phyloP scores from a whole-genome alignment of 2,113 vertebrate species.

The Trichomycterus rosablanca region DNA sequence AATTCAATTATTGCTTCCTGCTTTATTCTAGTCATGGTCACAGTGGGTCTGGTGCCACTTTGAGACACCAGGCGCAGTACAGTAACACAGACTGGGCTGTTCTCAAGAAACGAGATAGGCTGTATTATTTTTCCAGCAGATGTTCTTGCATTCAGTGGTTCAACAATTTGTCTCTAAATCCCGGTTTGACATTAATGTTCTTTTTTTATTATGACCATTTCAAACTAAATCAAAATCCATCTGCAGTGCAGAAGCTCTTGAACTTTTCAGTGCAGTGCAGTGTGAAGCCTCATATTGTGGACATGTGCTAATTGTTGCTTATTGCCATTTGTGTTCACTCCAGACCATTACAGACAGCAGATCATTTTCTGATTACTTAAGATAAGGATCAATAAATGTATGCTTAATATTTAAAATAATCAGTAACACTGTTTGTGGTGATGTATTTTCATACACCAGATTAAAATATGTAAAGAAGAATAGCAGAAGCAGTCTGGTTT shows the following conservation, averaged over 20 bases:
- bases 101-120: too few species aligned
- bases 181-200: not conserved
- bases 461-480: constrained; percentile 1
- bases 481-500: constrained; percentile 23
- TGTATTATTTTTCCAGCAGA: too few species aligned
- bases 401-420: too few species aligned
- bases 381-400: not conserved
- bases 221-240: constrained; percentile 10
- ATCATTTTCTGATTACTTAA: constrained; percentile 20
- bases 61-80: too few species aligned
- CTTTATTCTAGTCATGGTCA: too few species aligned
- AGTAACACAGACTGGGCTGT: too few species aligned
- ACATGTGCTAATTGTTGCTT: constrained; percentile 34
- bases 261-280: constrained; percentile 23
- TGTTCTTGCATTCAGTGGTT: too few species aligned
- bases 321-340: constrained; percentile 20
- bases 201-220: not conserved
- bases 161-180: constrained; percentile 3
- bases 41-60: too few species aligned
- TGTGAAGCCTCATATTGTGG: constrained; percentile 22
- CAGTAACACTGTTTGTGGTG: not conserved
- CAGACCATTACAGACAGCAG: constrained; percentile 6
- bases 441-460: not conserved
- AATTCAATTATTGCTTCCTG: too few species aligned
- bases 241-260: constrained; percentile 3